A percentile compares a stretch with the other conserved stretches of the same genome.
Evolutionary conservation across 2,888 invertebrate species (phyloP).

Genomic region (Pollenia angustigena): DNA sequence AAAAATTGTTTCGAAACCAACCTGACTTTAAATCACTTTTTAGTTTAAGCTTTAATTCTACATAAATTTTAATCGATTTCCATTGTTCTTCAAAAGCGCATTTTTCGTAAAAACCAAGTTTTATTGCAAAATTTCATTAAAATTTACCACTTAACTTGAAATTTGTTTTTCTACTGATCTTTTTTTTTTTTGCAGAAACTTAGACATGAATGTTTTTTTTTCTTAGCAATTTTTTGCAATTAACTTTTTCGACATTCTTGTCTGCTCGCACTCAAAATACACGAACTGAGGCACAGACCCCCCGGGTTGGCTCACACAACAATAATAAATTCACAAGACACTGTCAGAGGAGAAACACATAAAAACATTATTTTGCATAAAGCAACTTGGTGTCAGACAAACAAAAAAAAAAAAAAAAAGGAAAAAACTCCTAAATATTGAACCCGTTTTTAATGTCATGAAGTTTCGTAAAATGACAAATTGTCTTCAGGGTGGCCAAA

Average conservation of each 20-base stretch:
- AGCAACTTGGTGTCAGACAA: neutral
- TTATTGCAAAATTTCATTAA: slow-evolving; percentile 54
- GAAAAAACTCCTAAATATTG: slow-evolving; percentile 22
- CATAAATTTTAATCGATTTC: slow-evolving; percentile 32
- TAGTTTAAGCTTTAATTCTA: neutral
- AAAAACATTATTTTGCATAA: neutral
- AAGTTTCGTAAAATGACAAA: neutral
- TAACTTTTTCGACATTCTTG: slow-evolving; percentile 61
- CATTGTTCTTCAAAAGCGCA: slow-evolving; percentile 26
- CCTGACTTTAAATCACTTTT: slow-evolving; percentile 7
- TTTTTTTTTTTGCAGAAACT: neutral
- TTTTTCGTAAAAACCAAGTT: slow-evolving; percentile 13
- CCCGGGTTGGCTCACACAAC: slow-evolving; percentile 15
- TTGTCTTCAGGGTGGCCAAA: slow-evolving; percentile 40
- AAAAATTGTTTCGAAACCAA: neutral
- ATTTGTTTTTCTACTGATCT: neutral
- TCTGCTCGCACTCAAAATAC: slow-evolving; percentile 21
- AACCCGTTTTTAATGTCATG: slow-evolving; percentile 27
- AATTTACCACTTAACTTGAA: neutral
- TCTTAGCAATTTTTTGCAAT: slow-evolving; percentile 51
- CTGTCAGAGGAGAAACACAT: slow-evolving; percentile 13
- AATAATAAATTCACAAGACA: slow-evolving; percentile 23
- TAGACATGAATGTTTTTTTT: slow-evolving; percentile 22
- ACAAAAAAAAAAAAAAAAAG: too few species aligned
- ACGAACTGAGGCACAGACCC: slow-evolving; percentile 20